These are phyloP conservation scores for Eurytoma adleriae DNA, from an alignment of 2,888 invertebrate species.

Conservation along the genomic window DNA sequence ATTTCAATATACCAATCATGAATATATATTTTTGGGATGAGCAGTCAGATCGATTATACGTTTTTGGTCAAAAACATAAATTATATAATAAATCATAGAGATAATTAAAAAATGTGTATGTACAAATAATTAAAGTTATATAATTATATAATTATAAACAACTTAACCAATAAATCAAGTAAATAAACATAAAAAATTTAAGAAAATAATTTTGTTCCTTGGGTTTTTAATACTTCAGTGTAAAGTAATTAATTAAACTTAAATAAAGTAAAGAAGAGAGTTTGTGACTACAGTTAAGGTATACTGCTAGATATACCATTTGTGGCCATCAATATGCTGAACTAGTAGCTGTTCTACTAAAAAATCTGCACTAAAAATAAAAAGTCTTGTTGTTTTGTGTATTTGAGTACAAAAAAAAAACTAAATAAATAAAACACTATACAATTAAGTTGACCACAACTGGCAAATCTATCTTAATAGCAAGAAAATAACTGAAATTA, in stretches of 20 bases:
- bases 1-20: slow-evolving; percentile 36
- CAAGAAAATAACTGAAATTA: slow-evolving; percentile 32
- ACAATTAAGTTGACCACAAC: slow-evolving; percentile 3
- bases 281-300: slow-evolving; percentile 18
- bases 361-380: background rate
- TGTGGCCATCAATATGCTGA: background rate
- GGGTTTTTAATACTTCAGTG: slow-evolving; percentile 46
- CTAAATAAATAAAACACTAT: background rate
- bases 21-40: slow-evolving; percentile 28
- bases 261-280: slow-evolving; percentile 35
- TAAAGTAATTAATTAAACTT: slow-evolving; percentile 15
- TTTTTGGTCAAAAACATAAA: slow-evolving; percentile 50
- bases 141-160: slow-evolving; percentile 40
- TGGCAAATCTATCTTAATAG: background rate
- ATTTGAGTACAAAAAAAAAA: too few species aligned
- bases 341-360: background rate
- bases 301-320: slow-evolving; percentile 5
- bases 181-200: slow-evolving; percentile 31
- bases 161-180: slow-evolving; percentile 26
- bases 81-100: slow-evolving; percentile 27
- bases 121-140: slow-evolving; percentile 38
- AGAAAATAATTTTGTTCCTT: slow-evolving; percentile 32
- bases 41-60: slow-evolving; percentile 33
- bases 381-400: too few species aligned
- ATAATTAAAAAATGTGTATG: slow-evolving; percentile 30